A percentile compares a stretch with the other conserved stretches of the same genome.
Conservation (phyloP, 2,113 vertebrate species). For the Hydropotes inermis region DNA sequence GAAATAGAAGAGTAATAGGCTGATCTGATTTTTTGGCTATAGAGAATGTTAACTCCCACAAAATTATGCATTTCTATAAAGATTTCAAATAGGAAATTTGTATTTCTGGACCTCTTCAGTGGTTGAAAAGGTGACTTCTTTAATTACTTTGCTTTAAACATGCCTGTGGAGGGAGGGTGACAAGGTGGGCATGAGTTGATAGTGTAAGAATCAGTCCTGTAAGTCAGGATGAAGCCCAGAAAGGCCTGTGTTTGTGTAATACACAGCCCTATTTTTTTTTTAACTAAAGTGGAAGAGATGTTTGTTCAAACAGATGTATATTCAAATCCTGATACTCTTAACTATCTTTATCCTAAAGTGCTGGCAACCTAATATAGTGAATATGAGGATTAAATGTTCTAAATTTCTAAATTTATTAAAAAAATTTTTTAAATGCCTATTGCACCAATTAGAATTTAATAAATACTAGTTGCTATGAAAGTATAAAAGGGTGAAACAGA, state of each 20-base stretch:
- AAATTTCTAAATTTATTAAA: not conserved
- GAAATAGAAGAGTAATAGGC: not conserved
- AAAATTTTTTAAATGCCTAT: not conserved
- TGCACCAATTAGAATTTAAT: not conserved
- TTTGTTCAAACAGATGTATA: not conserved
- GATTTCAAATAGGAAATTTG: not conserved
- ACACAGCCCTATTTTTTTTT: not conserved
- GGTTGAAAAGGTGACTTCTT: not conserved
- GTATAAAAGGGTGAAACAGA: not conserved
- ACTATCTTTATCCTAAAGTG: not conserved
- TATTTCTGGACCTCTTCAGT: not conserved
- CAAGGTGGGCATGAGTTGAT: not conserved
- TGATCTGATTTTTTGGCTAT: not conserved
- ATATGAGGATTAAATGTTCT: not conserved
- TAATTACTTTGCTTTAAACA: not conserved
- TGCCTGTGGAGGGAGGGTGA: not conserved
- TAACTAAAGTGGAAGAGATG: not conserved
- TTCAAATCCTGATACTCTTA: not conserved
- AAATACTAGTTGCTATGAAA: not conserved
- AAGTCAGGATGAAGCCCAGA: not conserved
- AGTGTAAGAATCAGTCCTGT: not conserved
- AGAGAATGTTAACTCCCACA: not conserved
- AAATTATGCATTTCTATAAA: not conserved
- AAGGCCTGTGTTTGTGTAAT: not conserved
- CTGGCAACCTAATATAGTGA: not conserved